Conservation (phyloP, 2,797 vertebrate species). For the Valencia hispanica region DNA sequence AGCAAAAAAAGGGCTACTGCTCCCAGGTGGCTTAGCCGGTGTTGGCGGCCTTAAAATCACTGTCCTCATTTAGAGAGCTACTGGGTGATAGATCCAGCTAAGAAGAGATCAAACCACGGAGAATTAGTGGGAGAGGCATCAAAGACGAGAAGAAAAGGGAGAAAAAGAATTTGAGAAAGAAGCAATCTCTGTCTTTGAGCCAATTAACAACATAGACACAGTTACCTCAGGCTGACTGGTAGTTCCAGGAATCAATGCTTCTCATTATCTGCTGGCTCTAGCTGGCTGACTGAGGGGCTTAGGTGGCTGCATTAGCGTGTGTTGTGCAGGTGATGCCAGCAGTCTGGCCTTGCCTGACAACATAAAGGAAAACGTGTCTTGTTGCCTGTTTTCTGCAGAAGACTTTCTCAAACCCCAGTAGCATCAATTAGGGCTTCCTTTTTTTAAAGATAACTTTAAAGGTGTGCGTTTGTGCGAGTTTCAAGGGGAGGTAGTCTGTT, state of each 20-base stretch:
- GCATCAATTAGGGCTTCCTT: neutral
- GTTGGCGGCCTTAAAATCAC: slow-evolving; percentile 41
- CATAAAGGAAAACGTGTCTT: neutral
- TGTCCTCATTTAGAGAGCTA: slow-evolving; percentile 45
- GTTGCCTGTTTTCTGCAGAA: neutral
- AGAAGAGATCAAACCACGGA: slow-evolving; percentile 30
- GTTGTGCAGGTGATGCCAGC: slow-evolving; percentile 40
- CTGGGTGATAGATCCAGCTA: neutral
- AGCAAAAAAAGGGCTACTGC: slow-evolving; percentile 24
- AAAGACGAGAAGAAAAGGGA: slow-evolving; percentile 36
- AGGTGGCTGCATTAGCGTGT: slow-evolving; percentile 45
- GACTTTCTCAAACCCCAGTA: neutral
- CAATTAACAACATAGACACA: slow-evolving; percentile 56
- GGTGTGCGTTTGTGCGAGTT: neutral
- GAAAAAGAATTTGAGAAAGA: slow-evolving; percentile 15
- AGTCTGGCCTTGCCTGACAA: slow-evolving; percentile 35
- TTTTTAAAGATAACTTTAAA: neutral
- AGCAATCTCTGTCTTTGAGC: slow-evolving; percentile 43
- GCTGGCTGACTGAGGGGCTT: slow-evolving; percentile 49
- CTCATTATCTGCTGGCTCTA: slow-evolving; percentile 51
- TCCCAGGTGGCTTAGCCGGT: slow-evolving; percentile 45
- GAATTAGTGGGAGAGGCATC: slow-evolving; percentile 15
- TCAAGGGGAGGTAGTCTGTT: neutral
- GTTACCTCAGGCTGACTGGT: slow-evolving; percentile 58
- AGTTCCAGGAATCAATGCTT: slow-evolving; percentile 58